Percentiles rank a stretch among this genome's conserved stretches.
Evolutionary conservation across 2,113 vertebrate genomes (phyloP).

Genomic region (Lampris megalopsis): DNA sequence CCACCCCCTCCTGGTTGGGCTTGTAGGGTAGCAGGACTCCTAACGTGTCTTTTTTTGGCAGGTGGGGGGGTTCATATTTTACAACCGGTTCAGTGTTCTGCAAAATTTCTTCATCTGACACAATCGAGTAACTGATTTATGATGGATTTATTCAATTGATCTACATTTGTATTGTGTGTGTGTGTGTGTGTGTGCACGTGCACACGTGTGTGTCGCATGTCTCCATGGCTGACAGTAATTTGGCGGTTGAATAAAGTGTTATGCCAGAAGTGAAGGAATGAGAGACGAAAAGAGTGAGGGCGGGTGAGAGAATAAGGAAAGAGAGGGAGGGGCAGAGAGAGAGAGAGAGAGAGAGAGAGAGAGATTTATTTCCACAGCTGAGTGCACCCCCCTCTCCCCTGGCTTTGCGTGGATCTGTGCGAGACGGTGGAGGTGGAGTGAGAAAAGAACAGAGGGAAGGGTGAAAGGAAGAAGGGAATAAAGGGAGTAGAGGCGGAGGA

Average conservation of each 20-base stretch:
- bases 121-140: background rate
- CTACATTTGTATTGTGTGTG: background rate
- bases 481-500: constrained; percentile 51
- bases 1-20: constrained; percentile 42
- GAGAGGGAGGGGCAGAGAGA: constrained; percentile 21
- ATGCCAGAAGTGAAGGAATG: constrained; percentile 64
- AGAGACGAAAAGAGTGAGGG: constrained; percentile 46
- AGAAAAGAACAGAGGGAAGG: constrained; percentile 27
- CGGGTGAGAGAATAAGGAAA: constrained; percentile 39
- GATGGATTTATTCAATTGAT: too few relatives aligned
- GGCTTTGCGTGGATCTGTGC: constrained; percentile 33
- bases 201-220: constrained; percentile 51
- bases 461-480: constrained; percentile 35
- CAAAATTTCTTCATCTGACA: constrained; percentile 32
- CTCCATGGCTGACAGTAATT: constrained; percentile 25
- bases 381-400: constrained; percentile 54
- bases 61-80: constrained; percentile 33
- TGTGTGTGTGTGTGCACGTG: constrained; percentile 33
- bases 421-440: constrained; percentile 38
- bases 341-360: constrained; percentile 20
- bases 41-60: constrained; percentile 44
- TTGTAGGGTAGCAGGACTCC: constrained; percentile 37
- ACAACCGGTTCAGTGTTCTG: constrained; percentile 10
- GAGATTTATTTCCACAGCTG: constrained; percentile 83
- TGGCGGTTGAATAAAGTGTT: constrained; percentile 74